Base-by-base conservation (phyloP, 2,113 vertebrate species). In the Raphicerus campestris region DNA sequence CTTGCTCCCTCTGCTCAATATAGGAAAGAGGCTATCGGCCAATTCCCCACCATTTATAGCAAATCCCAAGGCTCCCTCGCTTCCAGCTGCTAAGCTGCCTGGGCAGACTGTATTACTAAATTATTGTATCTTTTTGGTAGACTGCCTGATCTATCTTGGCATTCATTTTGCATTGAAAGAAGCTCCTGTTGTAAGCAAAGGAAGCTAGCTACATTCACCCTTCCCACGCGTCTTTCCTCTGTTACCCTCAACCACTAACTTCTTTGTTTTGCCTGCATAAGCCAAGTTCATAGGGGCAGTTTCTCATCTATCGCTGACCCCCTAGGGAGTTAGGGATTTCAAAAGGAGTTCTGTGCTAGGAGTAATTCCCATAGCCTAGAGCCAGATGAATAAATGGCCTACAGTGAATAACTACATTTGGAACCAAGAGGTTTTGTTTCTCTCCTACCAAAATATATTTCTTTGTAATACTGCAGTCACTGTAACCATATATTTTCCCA, bases 111-210 rank as follows among this genome's bases (percentile, higher is more conserved):
- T 96, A 98, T 97, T 98, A 97, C 97, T 98, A 88, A 97, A 97
- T 97, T 96, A 97, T 97, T 98, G 97, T 96, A 95, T 97, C 96
- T 97, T 96, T 96, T 97, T 98, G 97, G 97, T 97, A 93, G 58
- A 77, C 70, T 93, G 97, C 96, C 97, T 96, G 96, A 93, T 97
- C 97, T 87, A 61, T 92, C 97, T 97, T 98, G 97, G 98, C 97
- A 78, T 73, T 87, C 4, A 0, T 51, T 85, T 32, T 89, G 73
- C 93, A 95, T 96, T 98, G 96, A 98, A 98, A 98, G 97, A 95
- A 87, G 97, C 93, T 94, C 97, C 98, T 98, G 96, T 97, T 96
- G 93, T 53, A 91, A 83, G 97, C 73, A 96, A 82, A 98, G 97
- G 98, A 98, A 98, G 95, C 70, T 83, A 83, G 91, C 83, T 75